Conservation (phyloP, 2,113 vertebrate genomes). For the Chionomys nivalis region DNA sequence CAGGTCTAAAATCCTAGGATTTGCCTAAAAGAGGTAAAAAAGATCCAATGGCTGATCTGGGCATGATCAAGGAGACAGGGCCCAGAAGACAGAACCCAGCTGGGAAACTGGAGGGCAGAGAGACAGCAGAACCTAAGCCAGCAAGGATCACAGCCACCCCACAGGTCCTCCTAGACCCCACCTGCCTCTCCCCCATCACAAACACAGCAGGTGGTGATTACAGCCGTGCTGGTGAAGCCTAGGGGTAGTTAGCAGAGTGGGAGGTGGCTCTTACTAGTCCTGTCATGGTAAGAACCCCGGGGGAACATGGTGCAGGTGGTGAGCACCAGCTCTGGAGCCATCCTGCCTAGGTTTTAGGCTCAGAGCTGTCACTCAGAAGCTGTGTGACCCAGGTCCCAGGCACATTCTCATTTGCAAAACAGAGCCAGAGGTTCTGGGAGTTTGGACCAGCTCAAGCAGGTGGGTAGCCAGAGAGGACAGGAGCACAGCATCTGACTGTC, state of each 20-base stretch:
- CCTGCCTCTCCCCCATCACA: fast-evolving
- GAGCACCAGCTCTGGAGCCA: too few species aligned
- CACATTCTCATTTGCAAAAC: background rate
- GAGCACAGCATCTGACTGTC: background rate
- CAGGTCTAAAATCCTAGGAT: background rate
- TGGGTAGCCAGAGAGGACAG: background rate
- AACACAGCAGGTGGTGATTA: background rate
- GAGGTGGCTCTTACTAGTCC: too few species aligned
- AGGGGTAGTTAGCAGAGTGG: background rate
- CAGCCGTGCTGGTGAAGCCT: background rate
- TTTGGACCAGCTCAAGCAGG: fast-evolving
- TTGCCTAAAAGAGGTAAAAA: background rate
- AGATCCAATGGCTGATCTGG: background rate
- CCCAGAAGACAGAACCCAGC: background rate
- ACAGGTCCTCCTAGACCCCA: background rate
- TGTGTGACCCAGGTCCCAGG: background rate
- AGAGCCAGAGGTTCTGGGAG: background rate
- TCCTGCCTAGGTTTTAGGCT: background rate
- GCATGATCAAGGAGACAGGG: background rate
- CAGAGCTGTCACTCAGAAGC: background rate
- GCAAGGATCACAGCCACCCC: background rate
- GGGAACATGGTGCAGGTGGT: background rate
- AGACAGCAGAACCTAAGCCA: background rate
- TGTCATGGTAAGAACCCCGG: background rate
- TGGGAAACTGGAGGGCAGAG: background rate